Conservation (phyloP, 2,888 invertebrate species). For the Drosophila tripunctata region DNA sequence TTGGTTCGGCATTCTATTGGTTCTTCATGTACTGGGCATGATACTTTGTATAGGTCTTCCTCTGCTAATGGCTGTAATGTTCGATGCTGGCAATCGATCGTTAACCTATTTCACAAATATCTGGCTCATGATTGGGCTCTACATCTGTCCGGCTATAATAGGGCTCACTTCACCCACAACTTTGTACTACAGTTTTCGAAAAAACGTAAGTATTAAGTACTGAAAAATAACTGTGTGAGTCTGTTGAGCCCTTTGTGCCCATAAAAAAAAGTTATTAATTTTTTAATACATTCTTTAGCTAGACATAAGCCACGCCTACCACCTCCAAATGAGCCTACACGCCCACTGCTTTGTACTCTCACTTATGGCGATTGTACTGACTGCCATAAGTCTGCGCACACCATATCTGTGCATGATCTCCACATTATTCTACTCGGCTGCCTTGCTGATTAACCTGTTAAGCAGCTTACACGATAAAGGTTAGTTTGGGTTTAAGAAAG, state of each 20-base stretch:
- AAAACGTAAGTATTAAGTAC: slow-evolving; percentile 73
- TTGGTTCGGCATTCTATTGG: slow-evolving; percentile 70
- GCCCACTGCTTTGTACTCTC: slow-evolving; percentile 79
- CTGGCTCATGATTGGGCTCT: slow-evolving; percentile 85
- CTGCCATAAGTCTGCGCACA: slow-evolving; percentile 74
- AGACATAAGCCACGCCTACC: slow-evolving; percentile 70
- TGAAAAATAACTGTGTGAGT: too few relatives aligned
- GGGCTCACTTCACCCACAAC: slow-evolving; percentile 76
- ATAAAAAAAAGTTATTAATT: not conserved
- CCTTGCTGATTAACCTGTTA: slow-evolving; percentile 75
- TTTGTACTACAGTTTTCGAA: slow-evolving; percentile 73
- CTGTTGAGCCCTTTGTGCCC: too few relatives aligned
- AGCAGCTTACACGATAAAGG: slow-evolving; percentile 76
- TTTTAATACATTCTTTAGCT: slow-evolving; percentile 46
- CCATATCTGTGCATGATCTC: slow-evolving; percentile 80
- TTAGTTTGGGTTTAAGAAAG: slow-evolving; percentile 28
- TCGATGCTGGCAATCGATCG: slow-evolving; percentile 82
- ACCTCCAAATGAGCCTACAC: slow-evolving; percentile 81
- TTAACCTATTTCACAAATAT: slow-evolving; percentile 87
- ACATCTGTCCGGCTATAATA: slow-evolving; percentile 80
- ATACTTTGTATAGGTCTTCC: slow-evolving; percentile 76
- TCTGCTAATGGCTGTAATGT: slow-evolving; percentile 80
- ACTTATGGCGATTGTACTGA: slow-evolving; percentile 67
- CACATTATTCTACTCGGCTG: slow-evolving; percentile 74
- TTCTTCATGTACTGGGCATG: slow-evolving; percentile 77